Base-by-base conservation (phyloP, 2,113 vertebrate genomes). In the Gasterosteus nipponicus region DNA sequence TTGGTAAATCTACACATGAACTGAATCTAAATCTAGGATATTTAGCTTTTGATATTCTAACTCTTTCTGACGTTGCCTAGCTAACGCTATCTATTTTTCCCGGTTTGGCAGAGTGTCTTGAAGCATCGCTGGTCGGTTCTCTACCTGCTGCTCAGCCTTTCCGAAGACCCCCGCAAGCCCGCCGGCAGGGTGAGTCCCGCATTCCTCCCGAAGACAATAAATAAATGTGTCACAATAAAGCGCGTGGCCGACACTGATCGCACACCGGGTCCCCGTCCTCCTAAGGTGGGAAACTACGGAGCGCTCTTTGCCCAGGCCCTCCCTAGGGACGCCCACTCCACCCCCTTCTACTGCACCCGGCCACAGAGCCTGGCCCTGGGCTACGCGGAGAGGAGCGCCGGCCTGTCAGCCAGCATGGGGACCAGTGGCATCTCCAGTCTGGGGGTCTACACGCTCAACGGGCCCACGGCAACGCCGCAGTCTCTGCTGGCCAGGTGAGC, bases 61-160 rank as follows among this genome's bases (percentile, higher is more conserved):
- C 9, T 9, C 18, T 38, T 41, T 41, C 3, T 35, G 47, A 19
- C 47, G 44, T 19, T 51, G 10, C 67, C 35, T 47, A 18, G 56
- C 53, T 76, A 16, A 62, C 31, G 11, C 3, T 9, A 22, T 38
- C 35, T 38, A 38, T 38, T 46, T 35, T 65, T 63, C 76, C n/a
- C 12, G 73, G 5, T 10, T 81, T 10, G 1, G 56, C 90, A 99
- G 98, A 96, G 96, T 22, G 88, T 99, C 80, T 89, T 99, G 90
- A 98, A 98, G 91, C 97, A 99, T 84, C 96, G 96, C 85, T 99
- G 98, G 98, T 96, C 98, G 54, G 93, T 98, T 78, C 96, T 99
- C 85, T 99, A 99, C 93, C 94, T 99, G 92, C 88, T 99, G 86
- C 96, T 99, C 60, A 98, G 96, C 88, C 96, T 99, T 68, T 97